Evolutionary conservation across 2,797 vertebrate genomes (phyloP).

Genomic region (Chelonia mydas): DNA sequence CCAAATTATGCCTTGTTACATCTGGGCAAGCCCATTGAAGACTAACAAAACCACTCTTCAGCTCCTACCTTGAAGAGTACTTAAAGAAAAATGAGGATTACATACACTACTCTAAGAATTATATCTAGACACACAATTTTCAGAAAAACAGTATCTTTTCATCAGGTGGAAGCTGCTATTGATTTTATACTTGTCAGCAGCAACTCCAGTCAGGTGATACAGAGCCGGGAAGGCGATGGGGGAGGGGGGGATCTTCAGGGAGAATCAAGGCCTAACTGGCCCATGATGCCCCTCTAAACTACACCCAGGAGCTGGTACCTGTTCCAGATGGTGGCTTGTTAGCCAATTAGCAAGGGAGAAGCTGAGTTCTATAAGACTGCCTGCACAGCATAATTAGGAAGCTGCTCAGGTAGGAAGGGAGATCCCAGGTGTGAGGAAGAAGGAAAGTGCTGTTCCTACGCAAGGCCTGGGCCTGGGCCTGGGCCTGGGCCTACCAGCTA

Average conservation of each 20-base stretch:
- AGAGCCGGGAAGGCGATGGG: too few species aligned
- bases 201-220: background rate
- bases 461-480: too few species aligned
- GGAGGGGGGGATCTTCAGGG: too few species aligned
- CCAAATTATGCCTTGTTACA: background rate
- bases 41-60: background rate
- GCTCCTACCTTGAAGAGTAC: background rate
- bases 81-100: background rate
- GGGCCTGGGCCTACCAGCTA: background rate
- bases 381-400: background rate
- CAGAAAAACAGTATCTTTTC: background rate
- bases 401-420: background rate
- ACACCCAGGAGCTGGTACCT: background rate
- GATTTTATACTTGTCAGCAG: background rate
- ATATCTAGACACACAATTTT: background rate
- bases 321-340: background rate
- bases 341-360: background rate
- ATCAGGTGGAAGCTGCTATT: background rate
- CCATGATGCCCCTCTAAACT: background rate
- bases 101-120: background rate
- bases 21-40: background rate
- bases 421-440: background rate
- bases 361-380: background rate
- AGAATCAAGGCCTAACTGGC: background rate
- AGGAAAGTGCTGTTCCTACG: background rate